Percentiles rank a stretch among this genome's conserved stretches.
phyloP scores from a whole-genome alignment of 2,797 vertebrate species.

The Prionace glauca region DNA sequence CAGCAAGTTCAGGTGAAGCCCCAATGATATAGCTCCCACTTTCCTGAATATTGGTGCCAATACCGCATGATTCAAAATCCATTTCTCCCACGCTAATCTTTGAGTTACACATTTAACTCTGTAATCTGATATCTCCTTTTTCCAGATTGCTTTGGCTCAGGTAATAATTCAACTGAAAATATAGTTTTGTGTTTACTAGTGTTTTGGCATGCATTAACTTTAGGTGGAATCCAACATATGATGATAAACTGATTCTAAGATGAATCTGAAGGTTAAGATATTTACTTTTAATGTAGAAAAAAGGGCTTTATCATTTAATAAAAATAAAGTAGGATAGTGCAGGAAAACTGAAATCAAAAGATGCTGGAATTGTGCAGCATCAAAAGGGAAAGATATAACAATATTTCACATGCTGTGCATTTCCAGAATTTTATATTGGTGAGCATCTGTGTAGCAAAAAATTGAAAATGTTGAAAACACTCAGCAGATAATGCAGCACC shows the following conservation, averaged over 20 bases:
- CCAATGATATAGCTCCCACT: no score
- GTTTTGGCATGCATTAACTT: neutral
- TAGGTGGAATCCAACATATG: neutral
- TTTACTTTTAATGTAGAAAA: neutral
- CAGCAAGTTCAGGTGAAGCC: no score
- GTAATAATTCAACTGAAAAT: neutral
- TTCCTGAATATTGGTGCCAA: no score
- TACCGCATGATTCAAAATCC: no score
- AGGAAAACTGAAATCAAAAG: conserved; percentile 1
- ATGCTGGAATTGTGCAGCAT: neutral
- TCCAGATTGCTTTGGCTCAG: no score
- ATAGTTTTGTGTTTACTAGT: neutral
- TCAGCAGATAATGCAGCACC: neutral
- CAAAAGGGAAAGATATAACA: neutral
- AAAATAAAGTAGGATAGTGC: neutral
- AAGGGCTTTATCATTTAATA: neutral
- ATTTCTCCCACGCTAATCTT: no score
- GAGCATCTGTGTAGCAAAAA: neutral
- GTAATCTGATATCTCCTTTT: no score
- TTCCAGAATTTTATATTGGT: neutral
- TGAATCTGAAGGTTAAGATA: neutral
- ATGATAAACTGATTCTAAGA: neutral
- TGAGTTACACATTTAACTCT: no score
- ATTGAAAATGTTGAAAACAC: neutral
- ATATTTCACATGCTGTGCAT: neutral